Evolutionary conservation across 2,797 vertebrate genomes (phyloP), one percentile per base, ranked within the genome.

Genomic region (Sitta carolinensis): DNA sequence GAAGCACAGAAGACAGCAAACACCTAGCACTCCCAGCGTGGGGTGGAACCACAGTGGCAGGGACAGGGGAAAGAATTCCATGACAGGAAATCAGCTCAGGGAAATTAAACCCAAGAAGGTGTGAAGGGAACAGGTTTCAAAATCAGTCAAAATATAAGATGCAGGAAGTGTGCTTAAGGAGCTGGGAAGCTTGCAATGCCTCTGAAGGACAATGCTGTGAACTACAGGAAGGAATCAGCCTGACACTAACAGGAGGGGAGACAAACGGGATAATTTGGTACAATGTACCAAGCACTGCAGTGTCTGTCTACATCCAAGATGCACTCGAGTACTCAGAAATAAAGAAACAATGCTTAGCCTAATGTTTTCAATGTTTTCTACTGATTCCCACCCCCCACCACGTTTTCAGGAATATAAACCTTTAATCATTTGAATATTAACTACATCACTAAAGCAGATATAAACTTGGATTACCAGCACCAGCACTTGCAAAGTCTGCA

Each of bases 321-420:
- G 42, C 36, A 83, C 32, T 29, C 1, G 5, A 62, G 26, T 22
- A 79, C n/a, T 55, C 34, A n/a, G 67, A 81, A 82, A 73, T 26
- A 36, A 84, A 86, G 18, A 81, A 73, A 20, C 11, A 43, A 40
- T 16, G 22, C 29, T 79, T 34, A 47, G 20, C 4, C 16, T 45
- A 59, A 91, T 5, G 22, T 62, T 91, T 75, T 36, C n/a, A 47
- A 19, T n/a, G 38, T 3, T 63, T 73, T 74, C 74, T 82, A 50
- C 9, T 1, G 3, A 48, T 43, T 48, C 3, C 0, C 1, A 4
- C 3, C 7, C 5, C 4, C 19, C 9, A 36, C 19, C 23, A 9
- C 8, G 1, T 4, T 8, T 7, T 2, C 55, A 78, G 47, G 19
- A 79, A 43, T 62, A 68, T 5, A 62, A 87, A 70, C 4, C 10